Evolutionary conservation across 2,888 invertebrate species (phyloP).

Genomic region (Tanytarsus gracilentus): DNA sequence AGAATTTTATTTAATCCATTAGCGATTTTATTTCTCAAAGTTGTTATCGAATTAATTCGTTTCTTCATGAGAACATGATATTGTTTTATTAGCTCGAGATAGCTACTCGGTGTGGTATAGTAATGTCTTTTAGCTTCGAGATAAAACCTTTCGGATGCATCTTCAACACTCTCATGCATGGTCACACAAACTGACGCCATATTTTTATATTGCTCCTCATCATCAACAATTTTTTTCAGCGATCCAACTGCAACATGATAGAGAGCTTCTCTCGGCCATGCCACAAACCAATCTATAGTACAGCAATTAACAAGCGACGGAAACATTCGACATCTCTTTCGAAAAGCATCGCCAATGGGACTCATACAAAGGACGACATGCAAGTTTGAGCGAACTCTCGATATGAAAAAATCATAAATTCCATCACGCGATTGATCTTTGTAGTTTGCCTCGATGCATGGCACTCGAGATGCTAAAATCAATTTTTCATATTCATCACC

Average conservation of each 20-base stretch:
- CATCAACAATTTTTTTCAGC: slow-evolving; percentile 51
- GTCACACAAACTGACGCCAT: slow-evolving; percentile 59
- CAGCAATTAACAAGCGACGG: slow-evolving; percentile 89
- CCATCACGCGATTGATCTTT: slow-evolving; percentile 59
- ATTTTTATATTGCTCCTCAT: slow-evolving; percentile 45
- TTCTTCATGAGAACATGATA: slow-evolving; percentile 64
- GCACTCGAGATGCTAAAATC: slow-evolving; percentile 62
- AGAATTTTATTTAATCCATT: slow-evolving; percentile 56
- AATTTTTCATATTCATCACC: slow-evolving; percentile 77
- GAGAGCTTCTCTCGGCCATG: slow-evolving; percentile 83
- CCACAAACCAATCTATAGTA: slow-evolving; percentile 89
- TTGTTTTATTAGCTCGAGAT: slow-evolving; percentile 73
- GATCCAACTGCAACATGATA: slow-evolving; percentile 70
- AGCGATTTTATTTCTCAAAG: slow-evolving; percentile 56
- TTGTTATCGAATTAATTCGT: slow-evolving; percentile 57
- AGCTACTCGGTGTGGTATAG: slow-evolving; percentile 87
- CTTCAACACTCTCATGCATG: slow-evolving; percentile 72
- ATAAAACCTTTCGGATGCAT: slow-evolving; percentile 66
- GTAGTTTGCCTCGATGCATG: slow-evolving; percentile 57
- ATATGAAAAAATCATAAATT: slow-evolving; percentile 78
- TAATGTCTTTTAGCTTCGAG: slow-evolving; percentile 75
- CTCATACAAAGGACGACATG: slow-evolving; percentile 86
- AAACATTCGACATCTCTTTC: slow-evolving; percentile 84
- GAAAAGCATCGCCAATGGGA: slow-evolving; percentile 80
- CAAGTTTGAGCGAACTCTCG: slow-evolving; percentile 69